Conservation (phyloP, 2,797 vertebrate species). For the Tapera naevia region DNA sequence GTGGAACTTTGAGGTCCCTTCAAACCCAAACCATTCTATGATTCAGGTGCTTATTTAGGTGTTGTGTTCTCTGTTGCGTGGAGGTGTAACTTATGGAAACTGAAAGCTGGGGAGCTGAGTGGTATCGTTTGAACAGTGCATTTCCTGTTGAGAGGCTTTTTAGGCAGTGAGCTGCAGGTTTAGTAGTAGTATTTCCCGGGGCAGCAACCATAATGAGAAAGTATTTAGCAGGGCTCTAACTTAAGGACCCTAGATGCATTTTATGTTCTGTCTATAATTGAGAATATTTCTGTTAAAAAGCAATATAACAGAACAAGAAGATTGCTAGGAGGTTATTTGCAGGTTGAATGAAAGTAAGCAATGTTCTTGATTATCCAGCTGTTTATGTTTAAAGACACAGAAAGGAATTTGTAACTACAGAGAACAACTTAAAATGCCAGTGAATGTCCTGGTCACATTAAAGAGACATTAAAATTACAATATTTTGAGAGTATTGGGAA, state of each 20-base stretch:
- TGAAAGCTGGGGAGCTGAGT: rapidly evolving
- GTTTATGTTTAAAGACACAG: not conserved
- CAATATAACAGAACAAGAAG: not conserved
- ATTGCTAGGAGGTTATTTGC: not conserved
- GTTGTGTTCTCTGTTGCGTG: rapidly evolving
- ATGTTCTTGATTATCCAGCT: not conserved
- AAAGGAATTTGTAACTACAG: not conserved
- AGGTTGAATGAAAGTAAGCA: not conserved
- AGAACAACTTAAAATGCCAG: not conserved
- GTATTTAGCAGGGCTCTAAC: not conserved
- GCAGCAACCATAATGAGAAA: not conserved
- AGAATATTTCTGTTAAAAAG: not conserved
- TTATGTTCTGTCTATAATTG: not conserved
- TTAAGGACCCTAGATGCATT: not conserved
- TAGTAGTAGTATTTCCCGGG: not conserved
- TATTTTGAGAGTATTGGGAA: not conserved
- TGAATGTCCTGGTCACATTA: not conserved
- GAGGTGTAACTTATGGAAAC: not conserved
- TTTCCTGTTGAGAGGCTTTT: not conserved
- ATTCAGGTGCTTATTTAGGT: not conserved
- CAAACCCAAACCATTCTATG: too few relatives aligned
- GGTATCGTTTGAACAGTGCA: not conserved
- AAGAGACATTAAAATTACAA: not conserved
- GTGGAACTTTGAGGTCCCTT: too few relatives aligned
- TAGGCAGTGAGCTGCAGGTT: not conserved